These are phyloP conservation scores for Pipra filicauda DNA, from an alignment of 2,113 vertebrate genomes.

Conservation along the genomic window DNA sequence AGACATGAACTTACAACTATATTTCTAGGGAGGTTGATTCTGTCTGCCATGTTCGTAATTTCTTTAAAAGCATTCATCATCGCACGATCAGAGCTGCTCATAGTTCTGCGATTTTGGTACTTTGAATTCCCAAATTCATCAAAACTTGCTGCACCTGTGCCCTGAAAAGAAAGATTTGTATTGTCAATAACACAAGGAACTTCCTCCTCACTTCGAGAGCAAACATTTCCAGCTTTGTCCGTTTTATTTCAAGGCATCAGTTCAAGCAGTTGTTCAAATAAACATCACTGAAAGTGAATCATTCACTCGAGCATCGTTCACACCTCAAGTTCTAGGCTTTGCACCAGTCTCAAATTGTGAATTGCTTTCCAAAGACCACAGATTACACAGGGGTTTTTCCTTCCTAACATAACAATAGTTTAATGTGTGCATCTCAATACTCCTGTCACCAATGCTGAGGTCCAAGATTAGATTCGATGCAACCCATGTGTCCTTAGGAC, in stretches of 20 bases:
- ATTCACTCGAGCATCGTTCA: rapidly evolving
- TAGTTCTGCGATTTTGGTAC: constrained; percentile 96
- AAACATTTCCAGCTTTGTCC: not conserved
- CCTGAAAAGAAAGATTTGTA: constrained; percentile 71
- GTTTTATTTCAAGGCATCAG: not conserved
- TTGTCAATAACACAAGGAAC: not conserved
- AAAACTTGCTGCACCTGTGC: constrained; percentile 96
- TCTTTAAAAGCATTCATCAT: constrained; percentile 99
- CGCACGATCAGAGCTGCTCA: constrained; percentile 97
- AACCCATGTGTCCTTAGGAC: not conserved
- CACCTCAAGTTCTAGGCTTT: not conserved
- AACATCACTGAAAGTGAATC: not conserved
- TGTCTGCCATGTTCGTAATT: constrained; percentile 97
- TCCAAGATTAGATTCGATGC: not conserved
- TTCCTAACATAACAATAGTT: not conserved
- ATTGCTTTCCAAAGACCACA: not conserved
- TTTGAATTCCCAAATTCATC: constrained; percentile 98
- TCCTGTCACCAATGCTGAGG: not conserved
- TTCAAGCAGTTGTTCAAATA: not conserved
- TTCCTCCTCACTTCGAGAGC: not conserved
- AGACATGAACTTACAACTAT: constrained; percentile 86
- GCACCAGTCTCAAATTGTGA: not conserved
- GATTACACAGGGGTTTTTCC: not conserved
- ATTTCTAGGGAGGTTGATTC: constrained; percentile 98
- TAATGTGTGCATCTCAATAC: not conserved